These are phyloP conservation scores for Alosa alosa DNA, from an alignment of 2,113 vertebrate species.

Conservation along the genomic window DNA sequence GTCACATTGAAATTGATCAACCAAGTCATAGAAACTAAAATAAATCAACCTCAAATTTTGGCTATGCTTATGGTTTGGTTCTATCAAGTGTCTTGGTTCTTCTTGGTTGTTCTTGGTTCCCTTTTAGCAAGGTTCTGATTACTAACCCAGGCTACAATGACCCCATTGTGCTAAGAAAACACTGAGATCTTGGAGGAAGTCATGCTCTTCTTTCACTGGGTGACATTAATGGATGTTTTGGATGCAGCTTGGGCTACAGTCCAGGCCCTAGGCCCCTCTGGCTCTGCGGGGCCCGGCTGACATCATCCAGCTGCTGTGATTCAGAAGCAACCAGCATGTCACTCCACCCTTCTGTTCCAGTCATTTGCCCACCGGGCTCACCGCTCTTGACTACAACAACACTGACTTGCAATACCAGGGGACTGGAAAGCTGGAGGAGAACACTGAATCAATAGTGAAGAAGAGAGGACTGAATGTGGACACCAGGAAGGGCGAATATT, in stretches of 20 bases:
- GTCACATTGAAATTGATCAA: not conserved
- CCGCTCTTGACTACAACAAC: not conserved
- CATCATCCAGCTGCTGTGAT: not conserved
- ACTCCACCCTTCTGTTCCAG: not conserved
- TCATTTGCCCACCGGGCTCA: not conserved
- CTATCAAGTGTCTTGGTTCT: not conserved
- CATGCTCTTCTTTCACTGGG: not conserved
- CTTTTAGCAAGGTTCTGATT: not conserved
- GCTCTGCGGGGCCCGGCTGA: not conserved
- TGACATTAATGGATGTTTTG: conserved; percentile 2
- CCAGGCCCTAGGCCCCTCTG: not conserved
- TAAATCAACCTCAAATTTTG: not conserved
- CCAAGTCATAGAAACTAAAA: not conserved
- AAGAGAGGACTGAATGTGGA: not conserved
- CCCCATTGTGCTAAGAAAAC: not conserved
- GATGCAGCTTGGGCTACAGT: not conserved
- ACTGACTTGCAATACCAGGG: not conserved
- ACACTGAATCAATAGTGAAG: not conserved
- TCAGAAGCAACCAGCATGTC: not conserved
- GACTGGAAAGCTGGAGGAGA: not conserved
- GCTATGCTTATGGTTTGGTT: not conserved
- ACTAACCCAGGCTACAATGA: not conserved
- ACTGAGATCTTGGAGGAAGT: not conserved
- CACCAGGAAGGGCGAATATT: not conserved
- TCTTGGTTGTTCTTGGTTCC: not conserved